Conservation (phyloP, 2,797 vertebrate species). For the Aeoliscus strigatus region DNA sequence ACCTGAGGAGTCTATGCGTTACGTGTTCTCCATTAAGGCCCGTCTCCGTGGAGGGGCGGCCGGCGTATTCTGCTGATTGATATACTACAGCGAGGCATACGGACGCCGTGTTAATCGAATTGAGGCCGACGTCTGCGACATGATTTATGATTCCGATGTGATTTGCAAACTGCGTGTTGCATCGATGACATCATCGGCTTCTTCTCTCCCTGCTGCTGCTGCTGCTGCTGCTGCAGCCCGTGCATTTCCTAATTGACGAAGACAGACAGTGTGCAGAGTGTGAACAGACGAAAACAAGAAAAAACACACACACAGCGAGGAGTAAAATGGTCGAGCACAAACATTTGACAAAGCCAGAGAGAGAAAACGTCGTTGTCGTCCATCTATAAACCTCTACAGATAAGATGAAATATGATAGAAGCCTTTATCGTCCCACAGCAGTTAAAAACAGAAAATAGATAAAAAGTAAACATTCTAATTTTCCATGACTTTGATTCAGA, state of each 20-base stretch:
- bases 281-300: too few species aligned
- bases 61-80: conserved; percentile 71
- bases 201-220: too few species aligned
- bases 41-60: conserved; percentile 41
- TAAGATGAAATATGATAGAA: too few species aligned
- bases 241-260: conserved; percentile 66
- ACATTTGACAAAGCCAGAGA: too few species aligned
- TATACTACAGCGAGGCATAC: conserved; percentile 70
- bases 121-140: conserved; percentile 68
- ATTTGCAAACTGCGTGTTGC: conserved; percentile 64
- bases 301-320: too few species aligned
- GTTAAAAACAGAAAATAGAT: too few species aligned
- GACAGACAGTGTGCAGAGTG: conserved; percentile 26
- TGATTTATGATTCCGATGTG: conserved; percentile 72
- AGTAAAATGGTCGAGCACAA: too few species aligned
- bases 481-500: too few species aligned
- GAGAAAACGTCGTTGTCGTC: too few species aligned
- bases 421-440: too few species aligned
- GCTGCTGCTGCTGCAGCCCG: conserved; percentile 17
- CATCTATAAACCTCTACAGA: too few species aligned
- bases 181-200: conserved; percentile 73
- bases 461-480: too few species aligned
- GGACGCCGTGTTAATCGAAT: conserved; percentile 72
- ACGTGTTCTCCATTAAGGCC: conserved; percentile 40
- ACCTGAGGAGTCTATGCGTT: conserved; percentile 23